Conservation (phyloP, 2,797 vertebrate species). For the Spatula versicolor region DNA sequence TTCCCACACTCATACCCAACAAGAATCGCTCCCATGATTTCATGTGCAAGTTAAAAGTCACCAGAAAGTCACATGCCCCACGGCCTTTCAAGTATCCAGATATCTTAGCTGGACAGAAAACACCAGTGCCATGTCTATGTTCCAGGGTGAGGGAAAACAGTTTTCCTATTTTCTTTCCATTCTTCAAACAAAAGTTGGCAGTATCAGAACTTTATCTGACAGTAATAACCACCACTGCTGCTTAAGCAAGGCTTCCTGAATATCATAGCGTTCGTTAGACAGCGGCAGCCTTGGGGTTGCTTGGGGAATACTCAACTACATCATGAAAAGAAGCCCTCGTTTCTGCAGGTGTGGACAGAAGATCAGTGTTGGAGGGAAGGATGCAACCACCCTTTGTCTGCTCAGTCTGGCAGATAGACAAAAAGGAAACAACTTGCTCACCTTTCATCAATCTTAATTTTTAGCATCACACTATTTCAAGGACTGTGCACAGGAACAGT, state of each 20-base stretch:
- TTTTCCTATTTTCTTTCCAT: not conserved
- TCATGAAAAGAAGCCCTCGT: not conserved
- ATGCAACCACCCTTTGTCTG: not conserved
- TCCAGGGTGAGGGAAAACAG: not conserved
- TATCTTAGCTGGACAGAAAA: not conserved
- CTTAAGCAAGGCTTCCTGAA: not conserved
- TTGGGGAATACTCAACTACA: not conserved
- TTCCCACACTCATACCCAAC: not conserved
- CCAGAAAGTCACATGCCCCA: not conserved
- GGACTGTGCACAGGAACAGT: not conserved
- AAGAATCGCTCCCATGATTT: not conserved
- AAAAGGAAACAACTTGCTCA: not conserved
- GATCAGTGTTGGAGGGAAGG: not conserved
- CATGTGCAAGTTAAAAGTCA: not conserved
- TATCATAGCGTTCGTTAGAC: not conserved
- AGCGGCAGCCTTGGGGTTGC: not conserved
- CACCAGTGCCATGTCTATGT: not conserved
- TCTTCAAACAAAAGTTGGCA: not conserved
- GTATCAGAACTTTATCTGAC: not conserved
- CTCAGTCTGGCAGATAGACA: rapidly evolving
- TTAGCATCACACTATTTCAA: not conserved
- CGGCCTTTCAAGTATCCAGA: not conserved
- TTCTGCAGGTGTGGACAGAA: not conserved
- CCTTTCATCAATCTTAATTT: not conserved
- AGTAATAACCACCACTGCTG: not conserved